These are phyloP conservation scores for Alethe diademata DNA, from an alignment of 2,113 vertebrate genomes.

Conservation along the genomic window DNA sequence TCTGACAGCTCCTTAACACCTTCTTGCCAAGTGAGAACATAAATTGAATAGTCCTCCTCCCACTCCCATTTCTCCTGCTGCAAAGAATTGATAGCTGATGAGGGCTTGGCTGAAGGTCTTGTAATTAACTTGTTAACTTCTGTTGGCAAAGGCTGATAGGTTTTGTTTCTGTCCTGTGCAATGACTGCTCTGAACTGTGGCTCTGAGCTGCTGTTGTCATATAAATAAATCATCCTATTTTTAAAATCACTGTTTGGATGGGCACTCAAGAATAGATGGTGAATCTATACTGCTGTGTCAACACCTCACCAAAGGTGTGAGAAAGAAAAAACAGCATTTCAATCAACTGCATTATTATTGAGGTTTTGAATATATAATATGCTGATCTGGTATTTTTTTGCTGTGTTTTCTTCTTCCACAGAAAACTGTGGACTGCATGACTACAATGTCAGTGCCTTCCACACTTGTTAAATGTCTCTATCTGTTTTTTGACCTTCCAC, in stretches of 20 bases:
- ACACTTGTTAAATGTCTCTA: constrained; percentile 98
- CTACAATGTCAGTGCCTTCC: constrained; percentile 98
- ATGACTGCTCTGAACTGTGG: not conserved
- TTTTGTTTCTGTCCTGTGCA: not conserved
- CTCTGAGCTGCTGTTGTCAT: not conserved
- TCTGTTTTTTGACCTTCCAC: constrained; percentile 98
- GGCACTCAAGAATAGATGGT: not conserved
- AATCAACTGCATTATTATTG: not conserved
- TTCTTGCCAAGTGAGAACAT: not conserved
- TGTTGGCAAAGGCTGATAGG: not conserved
- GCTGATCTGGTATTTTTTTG: not conserved
- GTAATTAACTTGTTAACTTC: not conserved
- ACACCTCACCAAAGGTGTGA: not conserved
- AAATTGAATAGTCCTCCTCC: not conserved
- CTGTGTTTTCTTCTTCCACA: constrained; percentile 61
- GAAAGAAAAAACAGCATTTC: not conserved
- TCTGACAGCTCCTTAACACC: not conserved
- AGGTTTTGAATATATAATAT: not conserved
- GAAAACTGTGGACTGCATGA: constrained; percentile 99
- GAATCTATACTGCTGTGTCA: not conserved
- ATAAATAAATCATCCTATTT: not conserved
- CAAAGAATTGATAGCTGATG: not conserved
- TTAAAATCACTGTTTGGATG: not conserved
- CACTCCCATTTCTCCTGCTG: not conserved
- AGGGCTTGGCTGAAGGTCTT: not conserved